Evolutionary conservation across 2,888 invertebrate species (phyloP), one percentile per base, ranked within the genome.

Genomic region (Megalurothrips usitatus): DNA sequence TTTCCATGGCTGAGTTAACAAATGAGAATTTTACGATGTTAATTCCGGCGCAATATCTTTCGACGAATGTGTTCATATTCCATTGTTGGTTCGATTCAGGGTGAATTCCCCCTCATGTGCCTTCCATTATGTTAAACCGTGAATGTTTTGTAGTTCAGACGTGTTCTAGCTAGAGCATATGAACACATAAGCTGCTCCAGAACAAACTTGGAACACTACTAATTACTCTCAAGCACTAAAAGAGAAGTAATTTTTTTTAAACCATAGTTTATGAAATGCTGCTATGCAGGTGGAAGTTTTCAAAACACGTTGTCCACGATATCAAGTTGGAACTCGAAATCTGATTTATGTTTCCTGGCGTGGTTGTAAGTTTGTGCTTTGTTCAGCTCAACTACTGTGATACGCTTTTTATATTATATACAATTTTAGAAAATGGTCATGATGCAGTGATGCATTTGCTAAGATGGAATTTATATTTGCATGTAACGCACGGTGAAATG

Each of bases 321-420:
- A 43, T 6, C 3, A 43, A 43, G 34, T 43, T 43, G 34, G 34
- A 43, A 43, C 34, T 43, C 34, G 6, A 43, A 43, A 43, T 43
- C 34, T 9, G 52, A 52, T 52, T 17, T 19, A 52, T 6, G 12
- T 52, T 52, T 52, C 10, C 52, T 19, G 52, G 12, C 52, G 52
- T 52, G 19, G 52, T 52, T 52, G 52, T 52, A 19, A 17, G 19
- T 68, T 68, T 68, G 68, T 68, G 68, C 68, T 68, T 68, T 23
- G 23, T 68, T 68, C 68, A 23, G 68, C 68, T 68, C 68, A 68
- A 68, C 68, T 68, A 68, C 68, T 68, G 68, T 68, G 68, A 68
- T 68, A 68, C 23, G 68, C 68, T 68, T 68, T 68, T 68, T 68
- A 9, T 68, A 68, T 23, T 68, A 23, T 23, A 23, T 19, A 68